A percentile compares a stretch with the other conserved stretches of the same genome.
Evolutionary conservation across 1,140 invertebrate species (phyloP).

Genomic region (Eumeta japonica): DNA sequence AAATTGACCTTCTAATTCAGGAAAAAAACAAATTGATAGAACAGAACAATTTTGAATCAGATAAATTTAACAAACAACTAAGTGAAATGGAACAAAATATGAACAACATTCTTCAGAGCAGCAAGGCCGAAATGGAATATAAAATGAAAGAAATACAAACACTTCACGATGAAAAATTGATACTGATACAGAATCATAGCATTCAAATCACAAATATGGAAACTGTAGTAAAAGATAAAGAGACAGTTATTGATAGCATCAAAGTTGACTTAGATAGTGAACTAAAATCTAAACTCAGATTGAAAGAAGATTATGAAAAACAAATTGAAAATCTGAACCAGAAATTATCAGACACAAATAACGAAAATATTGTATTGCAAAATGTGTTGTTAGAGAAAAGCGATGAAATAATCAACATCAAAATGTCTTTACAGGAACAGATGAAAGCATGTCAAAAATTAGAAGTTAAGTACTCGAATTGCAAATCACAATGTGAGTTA

Average conservation of each 20-base stretch:
- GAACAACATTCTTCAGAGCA: conserved; percentile 28
- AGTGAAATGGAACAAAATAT: conserved; percentile 37
- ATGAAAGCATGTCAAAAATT: too few relatives aligned
- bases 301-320: too few relatives aligned
- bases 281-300: too few relatives aligned
- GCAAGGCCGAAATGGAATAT: conserved; percentile 23
- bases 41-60: conserved; percentile 23
- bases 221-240: neutral
- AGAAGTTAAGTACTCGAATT: too few relatives aligned
- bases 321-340: too few relatives aligned
- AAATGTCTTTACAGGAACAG: too few relatives aligned
- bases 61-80: conserved; percentile 34
- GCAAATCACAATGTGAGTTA: too few relatives aligned
- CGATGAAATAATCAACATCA: too few relatives aligned
- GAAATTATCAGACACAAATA: too few relatives aligned
- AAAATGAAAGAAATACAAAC: conserved; percentile 39
- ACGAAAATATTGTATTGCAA: too few relatives aligned
- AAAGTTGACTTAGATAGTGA: neutral
- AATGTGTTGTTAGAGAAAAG: too few relatives aligned
- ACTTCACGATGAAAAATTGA: conserved; percentile 39
- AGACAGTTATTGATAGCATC: neutral
- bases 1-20: conserved; percentile 37
- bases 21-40: conserved; percentile 29
- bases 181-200: conserved; percentile 28
- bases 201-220: conserved; percentile 35